Conservation (phyloP, 1,140 invertebrate genomes). For the Habropoda laboriosa region DNA sequence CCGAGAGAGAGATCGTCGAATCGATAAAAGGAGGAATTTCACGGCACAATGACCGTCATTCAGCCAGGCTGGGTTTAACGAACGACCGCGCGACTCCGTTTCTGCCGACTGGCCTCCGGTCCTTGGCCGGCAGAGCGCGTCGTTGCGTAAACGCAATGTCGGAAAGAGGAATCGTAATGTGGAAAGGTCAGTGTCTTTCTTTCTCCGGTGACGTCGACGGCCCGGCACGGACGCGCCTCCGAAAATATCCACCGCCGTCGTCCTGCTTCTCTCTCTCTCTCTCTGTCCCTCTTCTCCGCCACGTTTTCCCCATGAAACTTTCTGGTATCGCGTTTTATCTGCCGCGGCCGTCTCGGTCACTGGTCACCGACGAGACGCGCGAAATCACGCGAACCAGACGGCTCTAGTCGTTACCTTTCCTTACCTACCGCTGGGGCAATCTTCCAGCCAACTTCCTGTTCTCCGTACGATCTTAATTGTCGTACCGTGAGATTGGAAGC, state of each 20-base stretch:
- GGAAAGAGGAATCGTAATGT: conserved; percentile 58
- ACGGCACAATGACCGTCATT: conserved; percentile 45
- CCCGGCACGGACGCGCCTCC: conserved; percentile 42
- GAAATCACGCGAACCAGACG: neutral
- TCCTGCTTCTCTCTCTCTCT: neutral
- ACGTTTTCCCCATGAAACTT: neutral
- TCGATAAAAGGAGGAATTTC: conserved; percentile 33
- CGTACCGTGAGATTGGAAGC: neutral
- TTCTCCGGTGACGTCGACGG: conserved; percentile 63
- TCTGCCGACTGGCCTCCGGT: conserved; percentile 25
- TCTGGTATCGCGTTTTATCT: neutral
- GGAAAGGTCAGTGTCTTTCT: conserved; percentile 74
- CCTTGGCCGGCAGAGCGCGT: conserved; percentile 36
- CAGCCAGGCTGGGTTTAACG: conserved; percentile 39
- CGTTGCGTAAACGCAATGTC: conserved; percentile 65
- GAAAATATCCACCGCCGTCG: conserved; percentile 54
- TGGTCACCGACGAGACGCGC: neutral
- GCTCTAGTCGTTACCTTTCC: no score
- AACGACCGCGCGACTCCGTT: conserved; percentile 47
- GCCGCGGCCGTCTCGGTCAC: neutral
- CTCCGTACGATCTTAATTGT: no score
- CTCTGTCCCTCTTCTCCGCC: no score
- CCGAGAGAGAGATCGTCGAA: neutral
- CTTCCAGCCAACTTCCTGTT: no score
- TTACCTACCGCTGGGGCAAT: no score